Evolutionary conservation across 2,888 invertebrate species (phyloP).

Genomic region (Tribolium freemani): DNA sequence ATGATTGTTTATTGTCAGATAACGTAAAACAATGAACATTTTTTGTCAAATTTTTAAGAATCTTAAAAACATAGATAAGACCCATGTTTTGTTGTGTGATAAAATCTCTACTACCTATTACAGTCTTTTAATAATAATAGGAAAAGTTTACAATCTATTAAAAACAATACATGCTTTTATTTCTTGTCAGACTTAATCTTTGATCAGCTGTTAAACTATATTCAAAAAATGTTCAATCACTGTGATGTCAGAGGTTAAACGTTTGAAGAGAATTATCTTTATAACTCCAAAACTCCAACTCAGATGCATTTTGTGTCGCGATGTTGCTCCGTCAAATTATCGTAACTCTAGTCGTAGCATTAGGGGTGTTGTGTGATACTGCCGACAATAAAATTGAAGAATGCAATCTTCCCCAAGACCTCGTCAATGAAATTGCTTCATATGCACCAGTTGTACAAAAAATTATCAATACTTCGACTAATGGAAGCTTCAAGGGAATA

Average conservation of each 20-base stretch:
- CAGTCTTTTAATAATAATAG: too few species aligned
- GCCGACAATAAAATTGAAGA: conserved; percentile 23
- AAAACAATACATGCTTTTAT: neutral
- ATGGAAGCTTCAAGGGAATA: conserved; percentile 57
- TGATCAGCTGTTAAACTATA: neutral
- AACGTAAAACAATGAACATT: too few species aligned
- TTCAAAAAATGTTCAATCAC: neutral
- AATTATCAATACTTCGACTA: conserved; percentile 58
- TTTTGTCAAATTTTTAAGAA: too few species aligned
- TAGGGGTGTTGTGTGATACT: neutral
- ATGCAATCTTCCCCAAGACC: conserved; percentile 68
- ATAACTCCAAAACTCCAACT: neutral
- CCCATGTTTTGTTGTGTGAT: too few species aligned
- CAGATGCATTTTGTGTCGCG: neutral
- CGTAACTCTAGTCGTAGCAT: neutral
- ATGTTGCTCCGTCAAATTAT: conserved; percentile 6
- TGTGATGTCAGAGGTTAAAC: conserved; percentile 12
- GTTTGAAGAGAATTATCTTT: neutral
- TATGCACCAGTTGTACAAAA: conserved; percentile 58
- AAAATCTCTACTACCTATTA: too few species aligned
- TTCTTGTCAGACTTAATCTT: neutral
- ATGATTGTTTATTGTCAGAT: too few species aligned
- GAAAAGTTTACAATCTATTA: neutral
- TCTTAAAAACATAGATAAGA: too few species aligned
- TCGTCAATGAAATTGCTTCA: conserved; percentile 74